Percentiles rank a stretch among this genome's conserved stretches.
Evolutionary conservation across 2,113 vertebrate genomes (phyloP).

Genomic region (Marmota flaviventris): DNA sequence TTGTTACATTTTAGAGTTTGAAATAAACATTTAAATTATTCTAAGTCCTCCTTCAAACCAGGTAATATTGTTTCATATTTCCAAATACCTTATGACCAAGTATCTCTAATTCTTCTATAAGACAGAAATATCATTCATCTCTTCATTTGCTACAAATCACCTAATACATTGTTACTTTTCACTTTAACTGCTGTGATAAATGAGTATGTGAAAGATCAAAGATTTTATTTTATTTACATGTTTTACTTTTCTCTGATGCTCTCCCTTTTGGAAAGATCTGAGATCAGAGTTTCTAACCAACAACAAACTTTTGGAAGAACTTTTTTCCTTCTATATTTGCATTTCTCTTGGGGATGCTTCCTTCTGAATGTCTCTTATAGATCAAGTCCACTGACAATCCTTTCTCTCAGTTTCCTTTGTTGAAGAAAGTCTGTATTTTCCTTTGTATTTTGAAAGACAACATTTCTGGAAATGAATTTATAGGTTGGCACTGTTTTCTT

Average conservation of each 20-base stretch:
- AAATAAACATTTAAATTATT: neutral
- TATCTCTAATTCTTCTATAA: neutral
- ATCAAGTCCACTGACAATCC: neutral
- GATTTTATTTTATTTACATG: neutral
- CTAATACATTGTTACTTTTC: neutral
- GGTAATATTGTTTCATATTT: neutral
- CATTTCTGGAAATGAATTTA: neutral
- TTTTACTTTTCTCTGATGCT: neutral
- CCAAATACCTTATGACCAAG: neutral
- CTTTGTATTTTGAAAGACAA: neutral
- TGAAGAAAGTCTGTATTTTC: neutral
- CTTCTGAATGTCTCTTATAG: neutral
- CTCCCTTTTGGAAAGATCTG: neutral
- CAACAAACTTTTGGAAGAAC: neutral
- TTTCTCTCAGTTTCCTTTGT: neutral
- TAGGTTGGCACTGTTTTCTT: neutral
- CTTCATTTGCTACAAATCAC: neutral
- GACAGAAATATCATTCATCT: neutral
- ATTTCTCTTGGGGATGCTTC: neutral
- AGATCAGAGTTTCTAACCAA: neutral
- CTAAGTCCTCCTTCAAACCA: neutral
- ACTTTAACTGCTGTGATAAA: neutral
- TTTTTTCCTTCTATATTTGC: neutral
- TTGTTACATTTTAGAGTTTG: neutral
- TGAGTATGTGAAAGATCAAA: neutral